Percentiles rank a stretch among this genome's conserved stretches.
Conservation (phyloP, 2,797 vertebrate genomes). For the Podarcis lilfordi region DNA sequence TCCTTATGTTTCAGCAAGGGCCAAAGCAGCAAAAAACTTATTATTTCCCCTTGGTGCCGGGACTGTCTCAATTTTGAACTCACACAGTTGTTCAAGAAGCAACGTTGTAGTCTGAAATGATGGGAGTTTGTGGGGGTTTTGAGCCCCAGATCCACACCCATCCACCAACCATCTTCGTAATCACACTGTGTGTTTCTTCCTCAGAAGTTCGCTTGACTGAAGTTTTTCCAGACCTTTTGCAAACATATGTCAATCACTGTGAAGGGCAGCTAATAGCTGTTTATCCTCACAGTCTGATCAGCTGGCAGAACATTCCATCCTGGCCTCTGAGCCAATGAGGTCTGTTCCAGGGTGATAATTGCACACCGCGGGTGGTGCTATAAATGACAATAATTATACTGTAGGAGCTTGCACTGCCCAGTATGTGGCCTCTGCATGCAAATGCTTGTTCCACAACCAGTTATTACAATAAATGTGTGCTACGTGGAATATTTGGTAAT, state of each 20-base stretch:
- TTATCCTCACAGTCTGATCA: not conserved
- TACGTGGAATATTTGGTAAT: not conserved
- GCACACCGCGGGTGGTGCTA: not conserved
- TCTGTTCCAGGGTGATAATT: not conserved
- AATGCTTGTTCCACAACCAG: not conserved
- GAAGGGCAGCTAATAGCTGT: not conserved
- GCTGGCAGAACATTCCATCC: slow-evolving; percentile 14
- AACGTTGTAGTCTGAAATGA: not conserved
- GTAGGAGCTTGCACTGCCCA: not conserved
- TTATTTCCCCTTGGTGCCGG: not conserved
- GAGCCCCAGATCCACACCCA: not conserved
- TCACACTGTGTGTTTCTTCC: no score
- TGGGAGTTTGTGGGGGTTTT: not conserved
- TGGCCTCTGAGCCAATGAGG: not conserved
- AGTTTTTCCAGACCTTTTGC: not conserved
- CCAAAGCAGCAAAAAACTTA: no score
- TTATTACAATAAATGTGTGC: not conserved
- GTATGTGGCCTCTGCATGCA: not conserved
- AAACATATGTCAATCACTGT: not conserved
- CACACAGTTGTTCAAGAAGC: not conserved
- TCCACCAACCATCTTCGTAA: not conserved
- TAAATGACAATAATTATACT: not conserved
- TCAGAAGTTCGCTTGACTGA: not conserved
- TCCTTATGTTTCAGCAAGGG: no score
- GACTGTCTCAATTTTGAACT: not conserved